A percentile compares a stretch with the other conserved stretches of the same genome.
Evolutionary conservation across 2,113 vertebrate genomes (phyloP).

Genomic region (Alaudala cheleensis): DNA sequence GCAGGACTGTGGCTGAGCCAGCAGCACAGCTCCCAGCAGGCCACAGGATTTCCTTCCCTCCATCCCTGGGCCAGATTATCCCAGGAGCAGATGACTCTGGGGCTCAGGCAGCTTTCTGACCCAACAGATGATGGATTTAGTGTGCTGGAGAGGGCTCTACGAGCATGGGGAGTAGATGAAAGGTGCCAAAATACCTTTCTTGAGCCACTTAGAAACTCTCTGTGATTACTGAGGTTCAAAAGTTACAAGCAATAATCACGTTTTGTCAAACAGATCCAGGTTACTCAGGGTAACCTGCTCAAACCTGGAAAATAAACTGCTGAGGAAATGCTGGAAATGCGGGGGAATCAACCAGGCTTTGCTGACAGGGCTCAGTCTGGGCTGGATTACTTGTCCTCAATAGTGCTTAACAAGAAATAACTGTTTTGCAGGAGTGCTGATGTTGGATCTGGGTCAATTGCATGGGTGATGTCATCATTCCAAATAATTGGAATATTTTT

Average conservation of each 20-base stretch:
- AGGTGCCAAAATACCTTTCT: not conserved
- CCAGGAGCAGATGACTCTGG: not conserved
- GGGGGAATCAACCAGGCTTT: not conserved
- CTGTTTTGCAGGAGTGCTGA: not conserved
- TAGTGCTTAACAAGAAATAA: not conserved
- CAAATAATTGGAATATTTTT: constrained; percentile 7
- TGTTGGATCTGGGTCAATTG: not conserved
- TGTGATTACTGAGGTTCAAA: not conserved
- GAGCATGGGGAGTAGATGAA: not conserved
- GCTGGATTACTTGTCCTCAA: not conserved
- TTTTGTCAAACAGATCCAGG: not conserved
- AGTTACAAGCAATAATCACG: accelerated
- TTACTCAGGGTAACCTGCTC: not conserved
- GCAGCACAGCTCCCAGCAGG: not conserved
- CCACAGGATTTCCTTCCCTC: not conserved
- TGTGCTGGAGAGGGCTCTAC: not conserved
- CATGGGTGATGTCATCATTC: not conserved
- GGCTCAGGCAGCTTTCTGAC: not conserved
- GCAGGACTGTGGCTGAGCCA: not conserved
- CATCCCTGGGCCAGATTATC: not conserved
- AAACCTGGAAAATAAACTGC: not conserved
- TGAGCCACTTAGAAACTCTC: not conserved
- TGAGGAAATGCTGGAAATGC: not conserved
- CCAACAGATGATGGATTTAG: not conserved
- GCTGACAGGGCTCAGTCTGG: not conserved